Evolutionary conservation across 30 jellyfish, hydroid and myxozoan genomes (phyloP).

Genomic region (Rhopilema esculentum): DNA sequence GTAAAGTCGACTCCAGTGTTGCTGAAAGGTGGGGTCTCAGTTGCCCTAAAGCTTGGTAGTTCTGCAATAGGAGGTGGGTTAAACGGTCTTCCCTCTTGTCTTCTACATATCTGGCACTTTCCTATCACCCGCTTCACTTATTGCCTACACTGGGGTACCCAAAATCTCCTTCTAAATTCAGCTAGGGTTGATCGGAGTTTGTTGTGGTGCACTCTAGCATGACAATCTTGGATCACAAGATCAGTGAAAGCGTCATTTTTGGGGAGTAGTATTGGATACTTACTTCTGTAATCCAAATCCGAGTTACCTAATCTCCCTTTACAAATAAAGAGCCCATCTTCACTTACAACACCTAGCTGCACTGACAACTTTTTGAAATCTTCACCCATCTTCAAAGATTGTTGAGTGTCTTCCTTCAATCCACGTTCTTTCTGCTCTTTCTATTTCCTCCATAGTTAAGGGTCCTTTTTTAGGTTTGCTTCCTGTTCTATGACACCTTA

Average conservation of each 20-base stretch:
- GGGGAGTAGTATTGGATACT: conserved; percentile 29
- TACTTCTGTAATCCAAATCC: conserved; percentile 4
- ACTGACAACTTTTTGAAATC: conserved; percentile 15
- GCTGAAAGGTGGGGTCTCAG: conserved; percentile 49
- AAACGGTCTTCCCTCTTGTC: conserved; percentile 24
- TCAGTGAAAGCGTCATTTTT: not conserved
- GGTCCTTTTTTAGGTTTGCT: not conserved
- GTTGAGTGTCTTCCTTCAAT: not conserved
- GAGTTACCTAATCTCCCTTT: conserved; percentile 4
- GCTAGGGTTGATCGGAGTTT: conserved; percentile 34
- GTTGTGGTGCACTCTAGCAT: conserved; percentile 44
- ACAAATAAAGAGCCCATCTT: not conserved
- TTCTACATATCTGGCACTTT: conserved; percentile 25
- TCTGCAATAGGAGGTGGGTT: conserved; percentile 39
- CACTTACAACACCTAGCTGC: not conserved
- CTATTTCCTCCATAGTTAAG: conserved; percentile 11
- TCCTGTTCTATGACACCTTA: not conserved
- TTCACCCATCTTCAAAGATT: not conserved
- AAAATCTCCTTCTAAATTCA: conserved; percentile 24
- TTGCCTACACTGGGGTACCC: conserved; percentile 40
- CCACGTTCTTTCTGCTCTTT: conserved; percentile 10
- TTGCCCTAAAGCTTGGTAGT: conserved; percentile 63
- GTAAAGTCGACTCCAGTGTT: conserved; percentile 69
- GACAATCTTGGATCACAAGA: conserved; percentile 27
- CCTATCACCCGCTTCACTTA: conserved; percentile 35